These are phyloP conservation scores for Euplexia lucipara DNA, from an alignment of 2,888 invertebrate species.

Conservation along the genomic window DNA sequence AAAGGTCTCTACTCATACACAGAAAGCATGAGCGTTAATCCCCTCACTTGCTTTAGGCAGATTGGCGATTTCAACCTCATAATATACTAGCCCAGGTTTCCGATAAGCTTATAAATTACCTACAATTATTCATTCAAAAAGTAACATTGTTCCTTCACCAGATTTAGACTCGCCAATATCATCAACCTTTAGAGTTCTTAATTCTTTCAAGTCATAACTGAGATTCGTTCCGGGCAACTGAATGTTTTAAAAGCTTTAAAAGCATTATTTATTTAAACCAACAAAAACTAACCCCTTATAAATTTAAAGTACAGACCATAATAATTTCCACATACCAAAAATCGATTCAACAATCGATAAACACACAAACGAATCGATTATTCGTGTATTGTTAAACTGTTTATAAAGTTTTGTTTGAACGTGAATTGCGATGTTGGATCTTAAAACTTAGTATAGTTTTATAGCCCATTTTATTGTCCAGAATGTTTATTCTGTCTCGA, in stretches of 20 bases:
- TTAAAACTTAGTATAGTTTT: slow-evolving; percentile 43
- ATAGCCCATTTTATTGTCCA: slow-evolving; percentile 48
- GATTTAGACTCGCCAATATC: too few species aligned
- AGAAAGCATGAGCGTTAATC: too few species aligned
- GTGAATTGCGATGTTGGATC: slow-evolving; percentile 17
- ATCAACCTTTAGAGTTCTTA: not conserved
- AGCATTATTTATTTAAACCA: not conserved
- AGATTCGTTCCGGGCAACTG: not conserved
- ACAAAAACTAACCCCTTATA: not conserved
- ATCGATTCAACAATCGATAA: slow-evolving; percentile 29
- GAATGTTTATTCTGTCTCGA: slow-evolving; percentile 46
- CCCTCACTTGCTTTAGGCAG: too few species aligned
- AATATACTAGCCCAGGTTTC: too few species aligned
- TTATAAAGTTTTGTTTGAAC: slow-evolving; percentile 20
- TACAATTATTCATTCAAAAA: too few species aligned
- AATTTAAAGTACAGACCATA: slow-evolving; percentile 13
- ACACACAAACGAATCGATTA: slow-evolving; percentile 42
- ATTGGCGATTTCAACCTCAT: too few species aligned
- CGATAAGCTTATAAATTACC: too few species aligned
- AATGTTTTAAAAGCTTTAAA: too few species aligned
- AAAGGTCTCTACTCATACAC: too few species aligned
- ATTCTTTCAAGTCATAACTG: not conserved
- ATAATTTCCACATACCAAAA: slow-evolving; percentile 22
- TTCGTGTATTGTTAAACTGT: slow-evolving; percentile 23
- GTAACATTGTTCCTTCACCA: too few species aligned